Conservation (phyloP, 2,113 vertebrate genomes). For the Gambusia holbrooki region DNA sequence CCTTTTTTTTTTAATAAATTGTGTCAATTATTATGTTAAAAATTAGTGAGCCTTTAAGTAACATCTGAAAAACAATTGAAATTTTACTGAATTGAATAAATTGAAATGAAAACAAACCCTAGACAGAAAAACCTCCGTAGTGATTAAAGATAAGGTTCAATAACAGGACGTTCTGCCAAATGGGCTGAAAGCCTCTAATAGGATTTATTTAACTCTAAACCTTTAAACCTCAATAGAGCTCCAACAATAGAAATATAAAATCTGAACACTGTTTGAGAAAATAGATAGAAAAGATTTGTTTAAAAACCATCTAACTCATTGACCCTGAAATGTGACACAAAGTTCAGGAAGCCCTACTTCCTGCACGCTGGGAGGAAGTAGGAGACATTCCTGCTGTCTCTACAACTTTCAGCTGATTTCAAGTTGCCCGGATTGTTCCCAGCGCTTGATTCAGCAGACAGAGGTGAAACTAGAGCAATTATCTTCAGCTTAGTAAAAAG, state of each 20-base stretch:
- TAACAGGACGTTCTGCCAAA: neutral
- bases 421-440: neutral
- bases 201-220: neutral
- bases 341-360: neutral
- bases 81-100: neutral
- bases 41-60: neutral
- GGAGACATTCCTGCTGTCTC: neutral
- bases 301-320: neutral
- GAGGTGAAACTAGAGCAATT: neutral
- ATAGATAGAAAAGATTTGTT: neutral
- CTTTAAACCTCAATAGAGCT: neutral
- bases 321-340: neutral
- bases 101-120: neutral
- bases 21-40: neutral
- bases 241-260: neutral
- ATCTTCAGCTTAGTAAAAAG: neutral
- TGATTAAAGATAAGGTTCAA: neutral
- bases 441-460: neutral
- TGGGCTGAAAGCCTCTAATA: neutral
- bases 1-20: neutral
- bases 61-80: neutral
- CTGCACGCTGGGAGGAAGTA: neutral
- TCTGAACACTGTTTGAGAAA: no score
- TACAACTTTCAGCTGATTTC: neutral
- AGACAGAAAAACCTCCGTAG: no score